Conservation (phyloP, 2,113 vertebrate species). For the Setophaga petechia region DNA sequence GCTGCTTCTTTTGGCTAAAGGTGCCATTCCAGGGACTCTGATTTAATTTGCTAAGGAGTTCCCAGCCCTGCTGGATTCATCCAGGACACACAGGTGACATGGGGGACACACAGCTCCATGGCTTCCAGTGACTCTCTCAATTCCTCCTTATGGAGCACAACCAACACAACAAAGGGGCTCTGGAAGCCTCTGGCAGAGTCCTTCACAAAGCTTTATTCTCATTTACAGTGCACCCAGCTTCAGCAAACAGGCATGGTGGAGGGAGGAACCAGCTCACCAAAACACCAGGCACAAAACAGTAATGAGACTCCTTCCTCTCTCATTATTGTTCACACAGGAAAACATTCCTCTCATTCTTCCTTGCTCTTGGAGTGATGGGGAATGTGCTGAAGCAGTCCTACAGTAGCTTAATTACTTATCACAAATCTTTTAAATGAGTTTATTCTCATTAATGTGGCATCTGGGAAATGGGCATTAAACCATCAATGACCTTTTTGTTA, state of each 20-base stretch:
- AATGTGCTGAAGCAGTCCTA: slow-evolving; percentile 25
- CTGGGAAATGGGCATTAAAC: slow-evolving; percentile 37
- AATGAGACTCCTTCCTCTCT: neutral
- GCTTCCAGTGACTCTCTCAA: neutral
- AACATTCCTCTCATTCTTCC: neutral
- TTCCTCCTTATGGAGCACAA: neutral
- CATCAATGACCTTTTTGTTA: slow-evolving; percentile 34
- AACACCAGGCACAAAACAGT: neutral
- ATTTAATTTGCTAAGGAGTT: neutral
- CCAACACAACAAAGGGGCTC: neutral
- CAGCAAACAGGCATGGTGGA: neutral
- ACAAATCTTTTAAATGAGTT: slow-evolving; percentile 63
- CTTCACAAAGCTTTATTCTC: neutral
- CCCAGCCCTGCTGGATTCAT: neutral
- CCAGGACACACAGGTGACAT: neutral
- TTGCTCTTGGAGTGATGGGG: slow-evolving; percentile 24
- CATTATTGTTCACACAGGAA: neutral
- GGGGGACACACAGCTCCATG: neutral
- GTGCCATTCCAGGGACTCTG: neutral
- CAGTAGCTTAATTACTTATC: slow-evolving; percentile 39
- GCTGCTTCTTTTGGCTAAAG: neutral
- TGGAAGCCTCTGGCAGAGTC: neutral
- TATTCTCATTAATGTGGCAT: slow-evolving; percentile 39
- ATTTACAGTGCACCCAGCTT: neutral
- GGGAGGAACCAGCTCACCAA: neutral